These are phyloP conservation scores for Brachyptera putata DNA, from an alignment of 2,888 invertebrate genomes.

Conservation along the genomic window DNA sequence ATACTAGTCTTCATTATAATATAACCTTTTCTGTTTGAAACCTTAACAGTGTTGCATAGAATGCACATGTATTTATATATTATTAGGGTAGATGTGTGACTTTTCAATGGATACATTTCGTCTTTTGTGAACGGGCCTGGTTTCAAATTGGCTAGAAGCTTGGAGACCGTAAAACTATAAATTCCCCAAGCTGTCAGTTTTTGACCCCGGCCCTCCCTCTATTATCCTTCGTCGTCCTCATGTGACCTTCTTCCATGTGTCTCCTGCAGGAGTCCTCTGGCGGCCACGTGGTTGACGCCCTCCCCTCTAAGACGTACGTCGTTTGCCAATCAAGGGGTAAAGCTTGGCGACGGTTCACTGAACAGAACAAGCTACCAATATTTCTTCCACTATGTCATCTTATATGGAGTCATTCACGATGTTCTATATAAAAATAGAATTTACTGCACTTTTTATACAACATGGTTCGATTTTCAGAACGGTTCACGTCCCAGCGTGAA, in stretches of 20 bases:
- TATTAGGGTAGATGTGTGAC: slow-evolving; percentile 6
- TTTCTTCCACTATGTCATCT: slow-evolving; percentile 12
- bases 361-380: slow-evolving; percentile 5
- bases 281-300: slow-evolving; percentile 10
- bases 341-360: slow-evolving; percentile 8
- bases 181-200: slow-evolving; percentile 10
- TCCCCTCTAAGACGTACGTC: neutral
- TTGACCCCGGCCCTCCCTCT: neutral
- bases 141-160: slow-evolving; percentile 1
- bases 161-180: slow-evolving; percentile 11
- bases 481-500: neutral
- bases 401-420: neutral
- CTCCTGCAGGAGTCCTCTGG: too few species aligned
- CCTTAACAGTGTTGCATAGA: too few species aligned
- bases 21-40: too few species aligned
- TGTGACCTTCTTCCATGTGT: neutral
- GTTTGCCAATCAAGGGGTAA: neutral
- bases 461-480: neutral
- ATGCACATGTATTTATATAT: too few species aligned
- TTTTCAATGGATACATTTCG: neutral
- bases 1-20: too few species aligned
- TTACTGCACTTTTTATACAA: neutral
- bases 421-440: slow-evolving; percentile 1
- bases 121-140: slow-evolving; percentile 1
- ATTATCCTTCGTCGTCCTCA: neutral